Percentiles rank a stretch among this genome's conserved stretches.
Evolutionary conservation across 2,797 vertebrate species (phyloP).

Genomic region (Poecilia gillii): DNA sequence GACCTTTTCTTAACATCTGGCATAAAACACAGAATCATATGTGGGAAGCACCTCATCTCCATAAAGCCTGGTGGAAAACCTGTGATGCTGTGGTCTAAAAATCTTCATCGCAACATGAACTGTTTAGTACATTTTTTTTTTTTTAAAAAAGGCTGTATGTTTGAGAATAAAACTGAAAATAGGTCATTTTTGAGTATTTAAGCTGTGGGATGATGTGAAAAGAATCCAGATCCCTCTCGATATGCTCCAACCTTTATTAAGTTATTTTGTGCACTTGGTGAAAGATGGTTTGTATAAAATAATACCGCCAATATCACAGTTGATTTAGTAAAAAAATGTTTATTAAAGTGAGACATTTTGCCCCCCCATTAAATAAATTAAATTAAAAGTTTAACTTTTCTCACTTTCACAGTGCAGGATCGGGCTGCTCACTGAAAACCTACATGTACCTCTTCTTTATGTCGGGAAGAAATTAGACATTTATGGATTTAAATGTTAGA

Average conservation of each 20-base stretch:
- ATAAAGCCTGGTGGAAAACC: background rate
- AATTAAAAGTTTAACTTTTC: background rate
- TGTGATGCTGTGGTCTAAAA: background rate
- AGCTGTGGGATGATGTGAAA: background rate
- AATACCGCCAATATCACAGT: background rate
- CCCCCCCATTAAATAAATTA: background rate
- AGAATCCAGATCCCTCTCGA: background rate
- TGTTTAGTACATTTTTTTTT: background rate
- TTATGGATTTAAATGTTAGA: constrained; percentile 29
- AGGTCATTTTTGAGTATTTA: background rate
- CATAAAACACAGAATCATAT: background rate
- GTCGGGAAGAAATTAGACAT: constrained; percentile 11
- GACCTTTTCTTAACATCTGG: background rate
- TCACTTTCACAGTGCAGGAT: background rate
- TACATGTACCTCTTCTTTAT: background rate
- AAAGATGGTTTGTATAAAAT: background rate
- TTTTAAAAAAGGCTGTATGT: background rate
- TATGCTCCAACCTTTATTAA: background rate
- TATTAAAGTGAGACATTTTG: background rate
- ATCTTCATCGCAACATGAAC: background rate
- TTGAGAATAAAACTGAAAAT: background rate
- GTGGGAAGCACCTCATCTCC: background rate
- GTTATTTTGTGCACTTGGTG: background rate
- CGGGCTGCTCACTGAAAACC: background rate
- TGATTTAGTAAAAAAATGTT: background rate